Evolutionary conservation across 2,888 invertebrate species (phyloP).

Genomic region (Strigamia maritima): DNA sequence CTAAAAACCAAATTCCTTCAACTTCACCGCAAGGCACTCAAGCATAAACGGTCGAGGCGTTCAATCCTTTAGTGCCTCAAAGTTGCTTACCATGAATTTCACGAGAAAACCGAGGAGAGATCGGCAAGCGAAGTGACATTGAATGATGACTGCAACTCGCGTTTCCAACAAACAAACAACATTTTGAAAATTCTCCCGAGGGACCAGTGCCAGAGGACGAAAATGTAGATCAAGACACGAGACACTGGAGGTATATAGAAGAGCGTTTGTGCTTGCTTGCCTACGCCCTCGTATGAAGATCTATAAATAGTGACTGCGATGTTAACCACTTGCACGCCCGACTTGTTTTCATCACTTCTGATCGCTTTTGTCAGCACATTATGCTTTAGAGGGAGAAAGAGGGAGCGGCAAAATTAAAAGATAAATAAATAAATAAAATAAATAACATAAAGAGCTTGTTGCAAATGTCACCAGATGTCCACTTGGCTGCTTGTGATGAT

Average conservation of each 20-base stretch:
- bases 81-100: slow-evolving; percentile 31
- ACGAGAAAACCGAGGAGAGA: neutral
- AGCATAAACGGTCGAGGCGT: slow-evolving; percentile 7
- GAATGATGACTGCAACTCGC: slow-evolving; percentile 22
- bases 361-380: slow-evolving; percentile 14
- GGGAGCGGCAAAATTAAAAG: neutral
- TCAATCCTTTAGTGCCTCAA: slow-evolving; percentile 30
- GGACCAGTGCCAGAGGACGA: neutral
- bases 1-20: neutral
- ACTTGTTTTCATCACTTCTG: slow-evolving; percentile 27
- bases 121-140: slow-evolving; percentile 19
- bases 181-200: slow-evolving; percentile 7
- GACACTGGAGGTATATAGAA: neutral
- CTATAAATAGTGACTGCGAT: slow-evolving; percentile 25
- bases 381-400: neutral
- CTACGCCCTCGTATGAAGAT: neutral
- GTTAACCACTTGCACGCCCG: slow-evolving; percentile 21
- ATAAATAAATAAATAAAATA: neutral
- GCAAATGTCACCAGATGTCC: neutral
- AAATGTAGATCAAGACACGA: neutral
- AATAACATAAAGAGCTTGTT: neutral
- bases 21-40: slow-evolving; percentile 6
- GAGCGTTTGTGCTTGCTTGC: slow-evolving; percentile 12
- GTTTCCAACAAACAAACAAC: slow-evolving; percentile 27
- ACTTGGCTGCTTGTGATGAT: neutral